Conservation (phyloP, 35 echinoderm and acorn worm species). For the Anneissia japonica region DNA sequence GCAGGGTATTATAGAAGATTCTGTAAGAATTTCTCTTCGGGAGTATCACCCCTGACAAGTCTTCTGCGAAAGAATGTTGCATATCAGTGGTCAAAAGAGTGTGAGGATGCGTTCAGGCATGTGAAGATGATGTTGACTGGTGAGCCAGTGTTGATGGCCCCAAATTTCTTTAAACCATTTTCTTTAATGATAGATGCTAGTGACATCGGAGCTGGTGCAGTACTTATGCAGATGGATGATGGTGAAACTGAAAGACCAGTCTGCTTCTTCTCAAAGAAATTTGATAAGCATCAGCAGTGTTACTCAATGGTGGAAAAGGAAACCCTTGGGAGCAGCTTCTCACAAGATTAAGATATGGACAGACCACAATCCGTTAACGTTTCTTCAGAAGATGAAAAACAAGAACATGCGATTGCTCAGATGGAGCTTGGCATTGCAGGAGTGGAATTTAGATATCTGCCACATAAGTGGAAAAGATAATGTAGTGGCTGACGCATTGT, state of each 20-base stretch:
- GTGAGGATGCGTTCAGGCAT: not conserved
- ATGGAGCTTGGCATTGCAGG: conserved; percentile 4
- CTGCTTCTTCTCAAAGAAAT: too few species aligned
- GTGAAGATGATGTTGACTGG: not conserved
- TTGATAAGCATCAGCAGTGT: too few species aligned
- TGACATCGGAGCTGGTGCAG: too few species aligned
- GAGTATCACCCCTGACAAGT: not conserved
- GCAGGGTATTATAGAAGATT: not conserved
- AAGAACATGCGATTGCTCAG: not conserved
- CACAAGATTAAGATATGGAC: not conserved
- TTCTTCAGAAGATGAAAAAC: conserved; percentile 11
- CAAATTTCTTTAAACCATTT: conserved; percentile 4
- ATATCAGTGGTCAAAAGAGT: conserved; percentile 10
- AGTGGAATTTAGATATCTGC: not conserved
- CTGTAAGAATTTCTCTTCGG: conserved; percentile 2
- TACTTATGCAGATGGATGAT: too few species aligned
- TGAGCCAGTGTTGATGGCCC: too few species aligned
- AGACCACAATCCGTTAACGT: not conserved
- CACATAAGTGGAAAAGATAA: not conserved
- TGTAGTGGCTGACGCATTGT: not conserved
- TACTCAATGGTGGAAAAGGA: too few species aligned
- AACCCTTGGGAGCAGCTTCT: too few species aligned
- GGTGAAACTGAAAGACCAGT: too few species aligned
- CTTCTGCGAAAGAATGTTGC: conserved; percentile 11
- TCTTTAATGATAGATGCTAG: conserved; percentile 14